Conservation (phyloP, 2,797 vertebrate genomes). For the Triplophysa yarkandensis region DNA sequence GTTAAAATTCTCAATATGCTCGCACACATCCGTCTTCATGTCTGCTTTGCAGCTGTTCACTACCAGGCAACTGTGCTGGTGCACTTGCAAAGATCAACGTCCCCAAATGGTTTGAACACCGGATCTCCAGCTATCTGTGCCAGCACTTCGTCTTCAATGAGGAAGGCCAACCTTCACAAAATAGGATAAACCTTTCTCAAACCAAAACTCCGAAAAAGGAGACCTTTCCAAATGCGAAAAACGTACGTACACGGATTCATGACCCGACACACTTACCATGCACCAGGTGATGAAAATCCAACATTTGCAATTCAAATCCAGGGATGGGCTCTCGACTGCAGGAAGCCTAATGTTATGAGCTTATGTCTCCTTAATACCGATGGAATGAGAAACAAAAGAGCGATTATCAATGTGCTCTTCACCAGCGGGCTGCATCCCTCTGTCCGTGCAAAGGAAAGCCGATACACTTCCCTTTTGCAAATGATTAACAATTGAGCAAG, state of each 20-base stretch:
- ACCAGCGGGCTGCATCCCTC: constrained; percentile 29
- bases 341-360: constrained; percentile 37
- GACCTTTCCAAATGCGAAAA: not conserved
- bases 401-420: constrained; percentile 28
- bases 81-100: constrained; percentile 5
- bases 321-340: constrained; percentile 13
- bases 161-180: not conserved
- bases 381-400: constrained; percentile 35
- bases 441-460: constrained; percentile 31
- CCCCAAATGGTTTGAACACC: not conserved
- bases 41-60: constrained; percentile 34
- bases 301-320: constrained; percentile 50
- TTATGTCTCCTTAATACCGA: constrained; percentile 32
- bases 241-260: not conserved
- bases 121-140: not conserved
- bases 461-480: constrained; percentile 45
- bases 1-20: constrained; percentile 22
- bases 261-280: not conserved
- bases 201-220: not conserved
- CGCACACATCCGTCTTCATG: constrained; percentile 21
- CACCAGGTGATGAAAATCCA: constrained; percentile 10
- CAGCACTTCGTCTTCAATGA: not conserved
- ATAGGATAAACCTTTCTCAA: not conserved
- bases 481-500: constrained; percentile 37
- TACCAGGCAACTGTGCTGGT: constrained; percentile 21